A percentile compares a stretch with the other conserved stretches of the same genome.
Conservation (phyloP, 2,113 vertebrate species). For the Brachyhypopomus occidentalis region DNA sequence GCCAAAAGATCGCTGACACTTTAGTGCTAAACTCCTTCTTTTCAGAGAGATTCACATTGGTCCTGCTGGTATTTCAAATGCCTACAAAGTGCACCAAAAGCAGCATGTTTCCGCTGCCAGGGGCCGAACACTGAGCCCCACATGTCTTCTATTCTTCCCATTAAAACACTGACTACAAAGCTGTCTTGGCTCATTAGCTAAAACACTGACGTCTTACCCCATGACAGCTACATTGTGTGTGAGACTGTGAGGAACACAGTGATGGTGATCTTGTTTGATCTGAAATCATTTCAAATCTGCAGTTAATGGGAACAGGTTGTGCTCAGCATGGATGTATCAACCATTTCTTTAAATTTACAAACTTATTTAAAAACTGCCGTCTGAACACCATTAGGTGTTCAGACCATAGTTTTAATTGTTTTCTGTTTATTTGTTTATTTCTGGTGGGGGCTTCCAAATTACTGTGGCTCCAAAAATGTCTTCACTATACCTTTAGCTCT, state of each 20-base stretch:
- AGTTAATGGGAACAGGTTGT: background rate
- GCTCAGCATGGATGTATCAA: too few species aligned
- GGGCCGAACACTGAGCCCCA: background rate
- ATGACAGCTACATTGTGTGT: background rate
- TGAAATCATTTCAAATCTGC: background rate
- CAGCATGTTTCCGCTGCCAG: background rate
- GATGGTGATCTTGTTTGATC: background rate
- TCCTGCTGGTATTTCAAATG: background rate
- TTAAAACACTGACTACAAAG: background rate
- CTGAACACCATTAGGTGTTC: too few species aligned
- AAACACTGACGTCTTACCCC: background rate
- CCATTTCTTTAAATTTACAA: too few species aligned
- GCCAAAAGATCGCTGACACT: too few species aligned
- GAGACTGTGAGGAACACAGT: background rate
- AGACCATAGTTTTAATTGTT: too few species aligned
- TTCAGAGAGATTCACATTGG: background rate
- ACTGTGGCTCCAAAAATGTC: too few species aligned
- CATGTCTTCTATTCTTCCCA: background rate
- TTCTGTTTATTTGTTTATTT: too few species aligned
- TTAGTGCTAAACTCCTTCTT: background rate
- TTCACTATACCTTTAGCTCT: too few species aligned
- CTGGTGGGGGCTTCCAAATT: too few species aligned
- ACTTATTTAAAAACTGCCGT: too few species aligned
- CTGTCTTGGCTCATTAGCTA: conserved; percentile 9
- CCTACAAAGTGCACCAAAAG: background rate